These are phyloP conservation scores for Tetheella fluctuosa DNA, from an alignment of 2,888 invertebrate species.

Conservation along the genomic window DNA sequence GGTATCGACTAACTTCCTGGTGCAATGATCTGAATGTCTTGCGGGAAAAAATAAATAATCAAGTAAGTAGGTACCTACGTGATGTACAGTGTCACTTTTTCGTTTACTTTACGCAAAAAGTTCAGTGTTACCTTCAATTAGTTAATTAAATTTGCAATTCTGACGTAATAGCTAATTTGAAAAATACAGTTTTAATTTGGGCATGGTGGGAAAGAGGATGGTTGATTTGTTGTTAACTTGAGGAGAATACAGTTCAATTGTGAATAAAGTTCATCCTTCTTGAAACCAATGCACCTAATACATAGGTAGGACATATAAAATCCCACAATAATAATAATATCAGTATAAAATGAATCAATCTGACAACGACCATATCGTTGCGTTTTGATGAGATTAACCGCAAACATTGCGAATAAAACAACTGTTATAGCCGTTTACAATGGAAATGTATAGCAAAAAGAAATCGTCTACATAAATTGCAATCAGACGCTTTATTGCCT, in stretches of 20 bases:
- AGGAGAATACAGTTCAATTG: background rate
- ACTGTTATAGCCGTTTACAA: constrained; percentile 38
- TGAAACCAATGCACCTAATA: too few species aligned
- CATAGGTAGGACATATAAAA: too few species aligned
- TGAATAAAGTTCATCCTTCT: too few species aligned
- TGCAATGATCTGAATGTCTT: constrained; percentile 37
- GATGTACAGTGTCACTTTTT: constrained; percentile 34
- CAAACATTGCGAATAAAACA: constrained; percentile 30
- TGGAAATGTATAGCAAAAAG: constrained; percentile 34
- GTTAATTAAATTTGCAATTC: constrained; percentile 33
- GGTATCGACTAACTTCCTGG: constrained; percentile 37
- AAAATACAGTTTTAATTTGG: constrained; percentile 11
- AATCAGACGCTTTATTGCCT: constrained; percentile 44
- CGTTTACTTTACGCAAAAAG: constrained; percentile 27
- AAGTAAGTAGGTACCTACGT: constrained; percentile 32
- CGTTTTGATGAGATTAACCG: constrained; percentile 16
- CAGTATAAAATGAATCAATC: constrained; percentile 30
- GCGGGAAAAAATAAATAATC: constrained; percentile 33
- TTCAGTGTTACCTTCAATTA: constrained; percentile 23
- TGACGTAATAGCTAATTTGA: constrained; percentile 9
- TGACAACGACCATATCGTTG: constrained; percentile 35
- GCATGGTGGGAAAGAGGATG: background rate
- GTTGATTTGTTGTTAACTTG: background rate
- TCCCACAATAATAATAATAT: constrained; percentile 15
- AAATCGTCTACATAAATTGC: constrained; percentile 40